Evolutionary conservation across 2,113 vertebrate genomes (phyloP).

Genomic region (Dascyllus trimaculatus): DNA sequence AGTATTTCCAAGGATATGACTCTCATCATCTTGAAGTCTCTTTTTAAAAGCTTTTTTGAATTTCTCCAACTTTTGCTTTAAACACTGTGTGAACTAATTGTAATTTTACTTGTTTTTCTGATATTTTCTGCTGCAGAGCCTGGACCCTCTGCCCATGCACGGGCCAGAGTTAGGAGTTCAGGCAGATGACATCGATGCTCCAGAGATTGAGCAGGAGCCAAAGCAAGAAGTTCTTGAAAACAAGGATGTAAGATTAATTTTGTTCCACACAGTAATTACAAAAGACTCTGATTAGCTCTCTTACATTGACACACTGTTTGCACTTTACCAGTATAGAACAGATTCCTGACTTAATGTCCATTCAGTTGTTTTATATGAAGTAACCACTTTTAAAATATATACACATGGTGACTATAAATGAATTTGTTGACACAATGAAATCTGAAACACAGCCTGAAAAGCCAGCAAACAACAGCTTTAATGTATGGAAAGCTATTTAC

Average conservation of each 20-base stretch:
- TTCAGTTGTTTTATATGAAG: not conserved
- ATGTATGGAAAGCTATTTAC: not conserved
- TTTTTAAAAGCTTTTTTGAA: not conserved
- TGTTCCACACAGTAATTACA: not conserved
- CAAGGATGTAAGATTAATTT: slow-evolving; percentile 88
- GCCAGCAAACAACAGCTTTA: not conserved
- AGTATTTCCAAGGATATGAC: not conserved
- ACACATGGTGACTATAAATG: not conserved
- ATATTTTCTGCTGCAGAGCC: slow-evolving; percentile 83
- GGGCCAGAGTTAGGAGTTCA: slow-evolving; percentile 92
- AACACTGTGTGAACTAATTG: not conserved
- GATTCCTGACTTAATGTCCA: not conserved
- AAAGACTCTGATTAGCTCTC: not conserved
- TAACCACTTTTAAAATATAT: not conserved
- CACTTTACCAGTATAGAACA: not conserved
- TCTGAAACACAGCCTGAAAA: not conserved
- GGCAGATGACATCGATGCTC: slow-evolving; percentile 91
- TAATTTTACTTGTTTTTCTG: not conserved
- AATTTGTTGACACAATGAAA: not conserved
- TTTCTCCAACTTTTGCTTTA: not conserved
- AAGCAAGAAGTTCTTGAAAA: slow-evolving; percentile 98
- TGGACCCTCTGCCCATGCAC: slow-evolving; percentile 92
- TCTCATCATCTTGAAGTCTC: not conserved
- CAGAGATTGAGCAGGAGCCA: slow-evolving; percentile 89
- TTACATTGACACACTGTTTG: not conserved